Base-by-base conservation (phyloP, 2,888 invertebrate species). In the Willowsia nigromaculata region DNA sequence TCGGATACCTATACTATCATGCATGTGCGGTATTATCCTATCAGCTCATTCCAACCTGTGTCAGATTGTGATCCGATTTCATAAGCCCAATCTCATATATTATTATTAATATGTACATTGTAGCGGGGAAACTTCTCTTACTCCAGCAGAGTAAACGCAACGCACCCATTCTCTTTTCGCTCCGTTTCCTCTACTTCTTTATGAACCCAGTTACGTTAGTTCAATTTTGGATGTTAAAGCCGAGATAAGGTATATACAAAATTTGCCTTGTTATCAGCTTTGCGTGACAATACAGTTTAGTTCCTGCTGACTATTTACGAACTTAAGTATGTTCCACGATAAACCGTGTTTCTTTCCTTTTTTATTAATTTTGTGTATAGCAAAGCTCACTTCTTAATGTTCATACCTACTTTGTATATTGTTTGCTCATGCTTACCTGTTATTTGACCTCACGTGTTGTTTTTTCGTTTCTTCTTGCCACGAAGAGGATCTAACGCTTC, bases 51-150 rank as follows among this genome's bases (percentile, higher is more conserved):
- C 4, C 30, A 15, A 9, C 30, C 15, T 27, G 13, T 43, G 30
- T 27, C 37, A 56, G 37, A 78, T 78, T 78, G 53, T 78, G 78
- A 78, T 78, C 78, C 78, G 78, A 78, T 78, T 78, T 56, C 6
- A 11, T 11, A 37, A 53, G 18, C n/a, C n/a, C 53, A 78, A 78
- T 53, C 50, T 53, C 74, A 50, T 76, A 33, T 65, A 74, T 15
- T 43, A 74, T 13, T 37, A 68, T 1, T 43, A 43, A 76, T 27
- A 33, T 15, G n/a, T 43, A 43, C 43, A 43, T 43, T 43, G 9
- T 37, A 37, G 37, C 9, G 37, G 37, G 37, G 5, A 37, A 43
- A 43, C 43, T 1, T 43, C 13, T 43, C n/a, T n/a, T n/a, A n/a
- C n/a, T n/a, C n/a, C n/a, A n/a, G n/a, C n/a, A n/a, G n/a, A n/a